Base-by-base conservation (phyloP, 2,113 vertebrate species). In the Neomonachus schauinslandi region DNA sequence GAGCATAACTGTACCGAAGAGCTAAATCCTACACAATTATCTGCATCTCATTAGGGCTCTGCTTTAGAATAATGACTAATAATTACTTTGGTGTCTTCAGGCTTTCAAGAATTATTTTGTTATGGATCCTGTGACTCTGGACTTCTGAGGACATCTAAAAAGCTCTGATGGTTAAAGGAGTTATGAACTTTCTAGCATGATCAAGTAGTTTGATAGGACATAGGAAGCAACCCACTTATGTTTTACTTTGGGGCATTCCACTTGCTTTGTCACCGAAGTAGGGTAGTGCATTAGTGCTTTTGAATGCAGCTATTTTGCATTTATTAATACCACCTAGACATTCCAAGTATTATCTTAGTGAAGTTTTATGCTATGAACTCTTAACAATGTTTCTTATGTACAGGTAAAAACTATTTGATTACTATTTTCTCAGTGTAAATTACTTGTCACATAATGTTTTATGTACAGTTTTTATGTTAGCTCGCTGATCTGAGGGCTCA, bases 41-140 rank as follows among this genome's bases (percentile, higher is more conserved):
- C 49, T 89, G 36, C 10, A 80, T 69, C 61, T 87, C 59, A 85
- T 63, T 91, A 89, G 28, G 83, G 0, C 24, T 88, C 65, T 93
- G 46, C 33, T 69, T 67, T 8, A 46, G 21, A 95, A 91, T 92
- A 95, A 95, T 93, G 83, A 26, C 65, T 91, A 63, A 85, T 86
- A 96, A 95, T 76, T 89, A 89, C 36, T 67, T 85, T 65, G 12
- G n/a, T 82, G 10, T 93, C 82, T 76, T 88, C 1, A 57, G 81
- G 36, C 39, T 82, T 93, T 86, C 81, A 72, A 85, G 18, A 87
- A 82, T 95, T 88, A 31, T 96, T 95, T 93, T 91, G 57, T 77
- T 97, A 51, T 28, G 6, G 71, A 76, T 69, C 31, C 53, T 96
- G 21, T 93, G 53, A 90, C 39, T 95, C 15, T 95, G 7, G 61